Conservation (phyloP, 2,888 invertebrate species). For the Epirrita christyi region DNA sequence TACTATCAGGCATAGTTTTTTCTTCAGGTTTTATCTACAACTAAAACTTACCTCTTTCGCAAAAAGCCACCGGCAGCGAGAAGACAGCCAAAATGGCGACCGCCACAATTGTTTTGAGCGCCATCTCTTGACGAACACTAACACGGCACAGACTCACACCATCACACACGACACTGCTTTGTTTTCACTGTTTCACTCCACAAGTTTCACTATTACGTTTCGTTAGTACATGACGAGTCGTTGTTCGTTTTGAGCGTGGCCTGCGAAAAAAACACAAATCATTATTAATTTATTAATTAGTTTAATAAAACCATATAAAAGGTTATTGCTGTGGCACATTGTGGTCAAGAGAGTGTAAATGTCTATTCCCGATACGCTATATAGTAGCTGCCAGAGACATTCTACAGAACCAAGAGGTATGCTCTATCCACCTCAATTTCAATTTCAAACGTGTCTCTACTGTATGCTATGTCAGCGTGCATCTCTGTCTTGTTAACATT, state of each 20-base stretch:
- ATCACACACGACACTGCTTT: slow-evolving; percentile 47
- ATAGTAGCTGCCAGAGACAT: no score
- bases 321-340: no score
- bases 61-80: slow-evolving; percentile 43
- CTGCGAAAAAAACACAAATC: slow-evolving; percentile 35
- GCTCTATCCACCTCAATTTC: no score
- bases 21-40: no score
- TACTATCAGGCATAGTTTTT: no score
- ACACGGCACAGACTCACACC: slow-evolving; percentile 48
- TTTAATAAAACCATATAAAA: no score
- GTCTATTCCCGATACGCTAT: no score
- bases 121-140: slow-evolving; percentile 50
- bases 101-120: slow-evolving; percentile 49
- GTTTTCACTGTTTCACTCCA: slow-evolving; percentile 32
- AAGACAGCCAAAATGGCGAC: slow-evolving; percentile 48
- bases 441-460: no score
- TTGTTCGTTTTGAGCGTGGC: slow-evolving; percentile 45
- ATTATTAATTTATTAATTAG: not conserved
- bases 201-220: slow-evolving; percentile 26
- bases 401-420: no score
- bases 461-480: no score
- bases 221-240: slow-evolving; percentile 50
- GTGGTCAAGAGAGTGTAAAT: no score
- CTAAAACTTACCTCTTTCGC: slow-evolving; percentile 53
- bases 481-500: no score